A percentile compares a stretch with the other conserved stretches of the same genome.
These are phyloP conservation scores for Acromyrmex heyeri DNA, from an alignment of 1,140 invertebrate genomes.

Conservation along the genomic window DNA sequence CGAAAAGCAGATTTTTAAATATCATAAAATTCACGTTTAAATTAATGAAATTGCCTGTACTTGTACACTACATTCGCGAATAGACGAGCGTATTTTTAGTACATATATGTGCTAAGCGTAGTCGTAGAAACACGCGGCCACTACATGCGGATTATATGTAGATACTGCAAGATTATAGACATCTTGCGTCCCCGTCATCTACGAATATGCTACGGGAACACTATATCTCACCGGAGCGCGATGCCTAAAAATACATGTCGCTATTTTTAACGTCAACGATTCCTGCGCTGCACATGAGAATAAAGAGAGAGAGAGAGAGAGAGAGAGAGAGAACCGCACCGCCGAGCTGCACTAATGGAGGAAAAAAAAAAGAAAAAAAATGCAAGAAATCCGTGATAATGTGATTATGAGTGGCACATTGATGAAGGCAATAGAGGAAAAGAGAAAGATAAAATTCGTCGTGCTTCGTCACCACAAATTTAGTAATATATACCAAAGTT, in stretches of 20 bases:
- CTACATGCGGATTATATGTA: constrained; percentile 7
- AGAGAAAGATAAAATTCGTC: neutral
- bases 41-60: neutral
- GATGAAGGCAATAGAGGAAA: constrained; percentile 35
- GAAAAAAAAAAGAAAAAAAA: neutral
- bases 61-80: neutral
- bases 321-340: neutral
- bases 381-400: constrained; percentile 44
- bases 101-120: neutral
- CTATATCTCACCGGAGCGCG: constrained; percentile 59
- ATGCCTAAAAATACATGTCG: constrained; percentile 75
- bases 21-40: neutral
- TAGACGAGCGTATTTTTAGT: neutral
- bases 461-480: neutral
- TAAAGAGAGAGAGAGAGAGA: constrained; percentile 9
- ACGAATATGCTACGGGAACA: constrained; percentile 41
- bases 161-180: constrained; percentile 56
- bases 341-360: neutral
- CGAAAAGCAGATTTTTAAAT: neutral
- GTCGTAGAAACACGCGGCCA: constrained; percentile 15
- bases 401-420: constrained; percentile 23
- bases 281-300: constrained; percentile 46
- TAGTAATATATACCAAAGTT: constrained; percentile 49
- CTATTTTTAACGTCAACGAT: constrained; percentile 75
- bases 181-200: constrained; percentile 55